Conservation (phyloP, 2,797 vertebrate species). For the Chaetophractus vellerosus region DNA sequence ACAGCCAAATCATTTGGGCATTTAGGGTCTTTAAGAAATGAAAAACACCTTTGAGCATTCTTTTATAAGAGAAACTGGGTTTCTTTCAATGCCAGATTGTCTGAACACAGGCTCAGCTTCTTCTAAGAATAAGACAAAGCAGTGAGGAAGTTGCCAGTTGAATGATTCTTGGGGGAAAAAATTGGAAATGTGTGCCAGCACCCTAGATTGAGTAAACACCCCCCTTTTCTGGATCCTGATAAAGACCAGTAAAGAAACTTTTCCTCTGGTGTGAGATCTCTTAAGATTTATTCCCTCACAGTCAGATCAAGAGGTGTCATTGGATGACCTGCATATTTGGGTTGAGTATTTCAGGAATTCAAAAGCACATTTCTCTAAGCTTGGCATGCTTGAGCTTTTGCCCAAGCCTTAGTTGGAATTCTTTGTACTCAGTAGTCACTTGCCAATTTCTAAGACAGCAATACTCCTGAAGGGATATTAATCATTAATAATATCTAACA, state of each 20-base stretch:
- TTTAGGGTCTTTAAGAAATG: not conserved
- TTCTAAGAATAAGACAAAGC: slow-evolving; percentile 69
- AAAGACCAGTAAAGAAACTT: not conserved
- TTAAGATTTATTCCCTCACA: not conserved
- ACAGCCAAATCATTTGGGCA: not conserved
- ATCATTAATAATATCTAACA: not conserved
- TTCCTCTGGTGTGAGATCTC: not conserved
- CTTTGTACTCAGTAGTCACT: not conserved
- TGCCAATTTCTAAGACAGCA: not conserved
- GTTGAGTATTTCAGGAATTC: not conserved
- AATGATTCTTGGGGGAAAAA: not conserved
- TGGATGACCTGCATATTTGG: not conserved
- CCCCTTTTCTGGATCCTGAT: not conserved
- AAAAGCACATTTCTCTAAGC: not conserved
- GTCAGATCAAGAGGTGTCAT: not conserved
- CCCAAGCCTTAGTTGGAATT: not conserved
- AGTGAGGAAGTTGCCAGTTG: not conserved
- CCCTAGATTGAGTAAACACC: not conserved
- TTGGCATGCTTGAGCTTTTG: not conserved
- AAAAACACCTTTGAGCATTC: not conserved
- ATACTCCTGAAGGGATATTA: not conserved
- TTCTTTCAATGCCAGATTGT: not conserved
- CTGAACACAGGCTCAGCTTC: slow-evolving; percentile 12
- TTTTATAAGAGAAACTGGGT: not conserved
- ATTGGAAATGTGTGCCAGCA: not conserved